Conservation (phyloP, 2,113 vertebrate genomes). For the Panthera leo region DNA sequence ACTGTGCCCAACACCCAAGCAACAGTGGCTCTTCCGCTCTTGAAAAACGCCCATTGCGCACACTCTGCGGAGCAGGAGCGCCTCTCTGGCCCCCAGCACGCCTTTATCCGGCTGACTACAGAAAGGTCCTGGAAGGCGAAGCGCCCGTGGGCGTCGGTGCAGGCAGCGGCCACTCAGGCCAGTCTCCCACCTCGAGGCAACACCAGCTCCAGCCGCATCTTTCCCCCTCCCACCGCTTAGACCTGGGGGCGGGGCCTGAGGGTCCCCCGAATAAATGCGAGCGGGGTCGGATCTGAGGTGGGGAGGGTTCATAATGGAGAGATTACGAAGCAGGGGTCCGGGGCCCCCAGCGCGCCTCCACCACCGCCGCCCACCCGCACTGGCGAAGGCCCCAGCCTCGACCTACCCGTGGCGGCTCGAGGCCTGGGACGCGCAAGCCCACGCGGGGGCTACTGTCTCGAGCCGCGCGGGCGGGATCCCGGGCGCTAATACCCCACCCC, state of each 20-base stretch:
- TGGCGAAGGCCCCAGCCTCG: background rate
- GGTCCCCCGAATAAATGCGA: background rate
- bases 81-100: background rate
- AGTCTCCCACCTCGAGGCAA: background rate
- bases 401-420: background rate
- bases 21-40: background rate
- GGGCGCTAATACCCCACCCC: background rate
- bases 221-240: background rate
- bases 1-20: background rate
- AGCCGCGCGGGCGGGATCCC: background rate
- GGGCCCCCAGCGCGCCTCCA: background rate
- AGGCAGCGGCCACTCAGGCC: background rate
- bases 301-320: fast-evolving
- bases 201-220: background rate
- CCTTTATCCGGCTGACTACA: background rate
- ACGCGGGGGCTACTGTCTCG: fast-evolving
- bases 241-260: too few species aligned
- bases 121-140: background rate
- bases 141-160: background rate
- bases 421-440: background rate
- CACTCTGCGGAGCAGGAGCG: background rate
- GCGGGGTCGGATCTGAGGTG: background rate
- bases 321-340: background rate
- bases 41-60: background rate
- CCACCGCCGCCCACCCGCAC: background rate